These are phyloP conservation scores for Trissolcus japonicus DNA, from an alignment of 2,888 invertebrate genomes.

Conservation along the genomic window DNA sequence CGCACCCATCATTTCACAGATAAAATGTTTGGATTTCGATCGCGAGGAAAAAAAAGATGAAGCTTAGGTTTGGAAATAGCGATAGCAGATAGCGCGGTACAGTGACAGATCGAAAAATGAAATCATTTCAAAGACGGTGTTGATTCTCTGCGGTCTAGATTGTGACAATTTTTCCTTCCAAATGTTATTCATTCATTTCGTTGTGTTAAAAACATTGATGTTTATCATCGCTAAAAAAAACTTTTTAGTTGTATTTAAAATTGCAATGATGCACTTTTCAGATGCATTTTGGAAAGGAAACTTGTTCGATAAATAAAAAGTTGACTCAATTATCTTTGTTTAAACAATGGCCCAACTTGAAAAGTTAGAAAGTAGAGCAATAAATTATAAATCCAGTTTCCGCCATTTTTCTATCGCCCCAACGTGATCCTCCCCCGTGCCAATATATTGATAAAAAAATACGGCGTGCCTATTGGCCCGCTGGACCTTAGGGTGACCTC, in stretches of 20 bases:
- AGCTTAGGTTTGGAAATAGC: conserved; percentile 66
- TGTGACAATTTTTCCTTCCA: conserved; percentile 20
- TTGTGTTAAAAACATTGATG: no score
- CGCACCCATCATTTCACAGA: conserved; percentile 24
- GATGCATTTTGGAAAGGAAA: no score
- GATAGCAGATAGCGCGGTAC: conserved; percentile 65
- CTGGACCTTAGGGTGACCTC: conserved; percentile 73
- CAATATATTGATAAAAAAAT: conserved; percentile 72
- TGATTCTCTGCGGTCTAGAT: conserved; percentile 59
- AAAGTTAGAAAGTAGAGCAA: conserved; percentile 32
- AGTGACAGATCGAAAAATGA: conserved; percentile 67
- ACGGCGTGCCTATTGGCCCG: conserved; percentile 69
- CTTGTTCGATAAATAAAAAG: no score
- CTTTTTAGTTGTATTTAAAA: no score
- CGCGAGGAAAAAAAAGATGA: conserved; percentile 29
- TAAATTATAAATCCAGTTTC: conserved; percentile 37
- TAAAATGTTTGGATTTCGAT: conserved; percentile 40
- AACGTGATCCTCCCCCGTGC: conserved; percentile 63
- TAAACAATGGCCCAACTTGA: conserved; percentile 6
- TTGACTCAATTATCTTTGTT: not conserved
- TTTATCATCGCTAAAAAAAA: no score
- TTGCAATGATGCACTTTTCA: no score
- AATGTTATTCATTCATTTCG: no score
- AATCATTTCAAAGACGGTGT: conserved; percentile 67
- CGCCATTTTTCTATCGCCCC: conserved; percentile 72